phyloP scores from a whole-genome alignment of 2,797 vertebrate genomes.

The Channallabes apus region DNA sequence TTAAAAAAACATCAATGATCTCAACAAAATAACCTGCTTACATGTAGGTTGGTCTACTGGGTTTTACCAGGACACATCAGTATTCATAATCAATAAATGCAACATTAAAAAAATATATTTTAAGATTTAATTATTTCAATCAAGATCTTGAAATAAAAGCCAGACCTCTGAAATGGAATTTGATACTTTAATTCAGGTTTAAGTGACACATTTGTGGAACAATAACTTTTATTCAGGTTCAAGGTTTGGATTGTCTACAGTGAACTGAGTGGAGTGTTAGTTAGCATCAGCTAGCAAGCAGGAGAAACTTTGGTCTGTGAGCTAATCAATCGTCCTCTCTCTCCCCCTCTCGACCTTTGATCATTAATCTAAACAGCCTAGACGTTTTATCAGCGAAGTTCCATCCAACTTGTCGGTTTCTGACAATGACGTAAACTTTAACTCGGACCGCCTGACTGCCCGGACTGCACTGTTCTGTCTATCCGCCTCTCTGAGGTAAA shows the following conservation, averaged over 20 bases:
- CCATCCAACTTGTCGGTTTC: not conserved
- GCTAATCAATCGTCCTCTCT: not conserved
- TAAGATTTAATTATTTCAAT: not conserved
- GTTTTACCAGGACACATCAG: not conserved
- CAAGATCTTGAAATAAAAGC: not conserved
- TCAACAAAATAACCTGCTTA: not conserved
- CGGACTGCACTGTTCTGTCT: too few species aligned
- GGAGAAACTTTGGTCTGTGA: not conserved
- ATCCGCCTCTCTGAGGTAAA: too few species aligned
- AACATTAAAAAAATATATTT: not conserved
- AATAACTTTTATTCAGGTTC: not conserved
- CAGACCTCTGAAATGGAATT: not conserved
- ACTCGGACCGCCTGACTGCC: not conserved
- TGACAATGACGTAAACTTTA: constrained; percentile 1
- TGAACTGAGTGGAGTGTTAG: not conserved
- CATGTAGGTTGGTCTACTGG: not conserved
- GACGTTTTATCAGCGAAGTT: not conserved
- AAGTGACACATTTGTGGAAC: not conserved
- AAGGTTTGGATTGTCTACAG: not conserved
- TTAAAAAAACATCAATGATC: not conserved
- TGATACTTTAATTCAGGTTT: not conserved
- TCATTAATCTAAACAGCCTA: not conserved
- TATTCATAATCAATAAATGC: too few species aligned
- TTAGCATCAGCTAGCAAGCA: constrained; percentile 3
- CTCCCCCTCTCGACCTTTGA: not conserved